These are phyloP conservation scores for Rhombomys opimus DNA, from an alignment of 2,113 vertebrate genomes.

Conservation along the genomic window DNA sequence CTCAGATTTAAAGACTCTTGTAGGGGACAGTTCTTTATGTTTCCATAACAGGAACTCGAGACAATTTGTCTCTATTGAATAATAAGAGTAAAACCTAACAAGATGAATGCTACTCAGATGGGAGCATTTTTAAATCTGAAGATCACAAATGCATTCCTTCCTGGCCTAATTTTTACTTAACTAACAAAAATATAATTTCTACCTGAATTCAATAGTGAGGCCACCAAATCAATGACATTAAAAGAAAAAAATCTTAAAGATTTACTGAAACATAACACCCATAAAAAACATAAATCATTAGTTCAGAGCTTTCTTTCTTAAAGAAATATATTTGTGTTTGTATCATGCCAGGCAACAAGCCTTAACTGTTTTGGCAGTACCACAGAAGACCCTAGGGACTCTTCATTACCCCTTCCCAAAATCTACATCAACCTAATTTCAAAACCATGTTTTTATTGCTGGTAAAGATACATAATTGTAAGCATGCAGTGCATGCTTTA, in stretches of 20 bases:
- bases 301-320: not conserved
- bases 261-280: not conserved
- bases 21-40: not conserved
- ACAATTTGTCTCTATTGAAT: conserved; percentile 37
- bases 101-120: conserved; percentile 39
- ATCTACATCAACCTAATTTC: not conserved
- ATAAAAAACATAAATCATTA: not conserved
- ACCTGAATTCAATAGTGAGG: not conserved
- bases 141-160: not conserved
- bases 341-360: not conserved
- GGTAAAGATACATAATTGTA: not conserved
- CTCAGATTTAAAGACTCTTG: conserved; percentile 17
- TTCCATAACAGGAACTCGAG: conserved; percentile 57
- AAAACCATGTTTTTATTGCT: not conserved
- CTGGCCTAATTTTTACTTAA: not conserved
- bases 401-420: not conserved
- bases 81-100: conserved; percentile 2
- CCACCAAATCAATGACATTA: not conserved
- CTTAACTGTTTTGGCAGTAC: not conserved
- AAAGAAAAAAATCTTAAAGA: not conserved
- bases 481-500: not conserved
- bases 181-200: not conserved
- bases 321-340: not conserved
- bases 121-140: conserved; percentile 18
- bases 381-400: not conserved